phyloP scores from a whole-genome alignment of 2,888 invertebrate species.

The Aporophyla lueneburgensis region DNA sequence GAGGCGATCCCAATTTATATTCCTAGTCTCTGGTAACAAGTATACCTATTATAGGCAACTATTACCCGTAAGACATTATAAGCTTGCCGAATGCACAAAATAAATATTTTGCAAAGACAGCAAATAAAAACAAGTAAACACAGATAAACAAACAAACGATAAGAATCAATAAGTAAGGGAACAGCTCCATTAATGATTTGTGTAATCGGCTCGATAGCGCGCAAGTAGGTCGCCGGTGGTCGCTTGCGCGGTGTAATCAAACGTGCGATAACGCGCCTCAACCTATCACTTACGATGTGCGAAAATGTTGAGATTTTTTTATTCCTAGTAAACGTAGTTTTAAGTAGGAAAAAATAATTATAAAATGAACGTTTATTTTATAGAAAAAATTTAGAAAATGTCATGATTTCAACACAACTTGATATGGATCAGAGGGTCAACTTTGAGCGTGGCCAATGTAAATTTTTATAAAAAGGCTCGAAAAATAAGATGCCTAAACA shows the following conservation, averaged over 20 bases:
- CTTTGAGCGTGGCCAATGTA: background rate
- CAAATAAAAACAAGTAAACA: slow-evolving; percentile 20
- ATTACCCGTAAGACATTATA: background rate
- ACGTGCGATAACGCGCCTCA: slow-evolving; percentile 47
- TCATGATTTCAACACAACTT: background rate
- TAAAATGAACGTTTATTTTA: too few relatives aligned
- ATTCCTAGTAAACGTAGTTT: background rate
- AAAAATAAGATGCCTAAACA: background rate
- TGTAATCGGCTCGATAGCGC: slow-evolving; percentile 54
- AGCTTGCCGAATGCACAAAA: slow-evolving; percentile 8
- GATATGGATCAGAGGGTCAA: background rate
- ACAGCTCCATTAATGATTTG: slow-evolving; percentile 44
- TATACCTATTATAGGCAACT: background rate
- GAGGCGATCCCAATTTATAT: background rate
- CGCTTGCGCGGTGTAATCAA: slow-evolving; percentile 45
- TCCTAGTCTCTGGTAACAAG: too few relatives aligned
- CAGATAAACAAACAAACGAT: slow-evolving; percentile 42
- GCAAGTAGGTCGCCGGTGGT: slow-evolving; percentile 62
- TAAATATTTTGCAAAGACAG: slow-evolving; percentile 5
- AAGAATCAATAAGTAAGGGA: slow-evolving; percentile 34
- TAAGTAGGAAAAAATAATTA: background rate
- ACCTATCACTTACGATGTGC: slow-evolving; percentile 9
- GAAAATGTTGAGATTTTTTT: background rate
- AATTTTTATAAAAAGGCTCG: background rate
- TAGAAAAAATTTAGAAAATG: background rate